Conservation (phyloP, 1,140 invertebrate species). For the Panulirus ornatus region DNA sequence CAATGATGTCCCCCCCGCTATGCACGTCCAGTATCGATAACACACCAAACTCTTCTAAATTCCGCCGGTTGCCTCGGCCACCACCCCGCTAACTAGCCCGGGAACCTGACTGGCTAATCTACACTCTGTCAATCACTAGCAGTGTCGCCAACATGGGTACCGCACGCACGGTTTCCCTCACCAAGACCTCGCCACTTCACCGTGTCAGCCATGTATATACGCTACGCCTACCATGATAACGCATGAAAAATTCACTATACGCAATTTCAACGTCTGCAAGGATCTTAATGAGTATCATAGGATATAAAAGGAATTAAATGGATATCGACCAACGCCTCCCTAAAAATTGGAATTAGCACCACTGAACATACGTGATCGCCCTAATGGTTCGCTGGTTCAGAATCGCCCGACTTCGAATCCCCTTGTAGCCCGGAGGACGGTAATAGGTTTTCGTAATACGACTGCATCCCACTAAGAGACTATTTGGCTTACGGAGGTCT, state of each 20-base stretch:
- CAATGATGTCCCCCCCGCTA: not conserved
- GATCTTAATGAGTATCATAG: too few relatives aligned
- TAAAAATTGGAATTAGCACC: not conserved
- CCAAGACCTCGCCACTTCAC: too few relatives aligned
- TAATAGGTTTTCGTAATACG: conserved; percentile 43
- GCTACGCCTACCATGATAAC: too few relatives aligned
- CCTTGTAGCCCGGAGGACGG: not conserved
- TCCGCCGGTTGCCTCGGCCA: not conserved
- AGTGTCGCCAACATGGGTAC: not conserved
- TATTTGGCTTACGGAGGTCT: conserved; percentile 43
- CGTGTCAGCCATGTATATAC: too few relatives aligned
- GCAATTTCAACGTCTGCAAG: too few relatives aligned
- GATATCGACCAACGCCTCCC: too few relatives aligned
- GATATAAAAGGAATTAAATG: too few relatives aligned
- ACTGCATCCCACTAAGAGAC: conserved; percentile 44
- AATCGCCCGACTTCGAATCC: conserved; percentile 10
- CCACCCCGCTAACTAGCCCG: not conserved
- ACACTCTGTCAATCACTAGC: not conserved
- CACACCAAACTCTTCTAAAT: too few relatives aligned
- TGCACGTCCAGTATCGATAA: too few relatives aligned
- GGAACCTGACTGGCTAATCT: not conserved
- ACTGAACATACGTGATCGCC: not conserved
- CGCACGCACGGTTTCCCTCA: too few relatives aligned
- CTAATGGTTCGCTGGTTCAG: conserved; percentile 15
- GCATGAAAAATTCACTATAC: too few relatives aligned